A percentile compares a stretch with the other conserved stretches of the same genome.
phyloP scores from a whole-genome alignment of 2,888 invertebrate species.

The Megalurothrips usitatus region DNA sequence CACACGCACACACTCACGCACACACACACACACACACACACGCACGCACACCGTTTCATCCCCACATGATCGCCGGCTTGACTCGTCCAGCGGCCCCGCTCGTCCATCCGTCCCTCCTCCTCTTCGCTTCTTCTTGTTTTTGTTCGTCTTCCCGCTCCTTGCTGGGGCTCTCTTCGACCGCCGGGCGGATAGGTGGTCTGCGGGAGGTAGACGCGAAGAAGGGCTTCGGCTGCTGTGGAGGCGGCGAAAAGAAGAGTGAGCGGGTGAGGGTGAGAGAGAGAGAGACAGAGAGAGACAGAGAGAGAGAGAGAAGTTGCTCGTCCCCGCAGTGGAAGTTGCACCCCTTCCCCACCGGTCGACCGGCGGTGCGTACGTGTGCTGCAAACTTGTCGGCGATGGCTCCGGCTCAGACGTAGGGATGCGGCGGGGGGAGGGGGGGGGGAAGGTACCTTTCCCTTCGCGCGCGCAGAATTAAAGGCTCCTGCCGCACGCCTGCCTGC shows the following conservation, averaged over 20 bases:
- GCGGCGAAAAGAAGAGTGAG: background rate
- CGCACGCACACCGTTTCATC: background rate
- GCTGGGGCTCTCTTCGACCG: too few species aligned
- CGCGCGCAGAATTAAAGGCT: conserved; percentile 22
- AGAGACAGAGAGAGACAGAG: background rate
- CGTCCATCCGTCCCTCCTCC: too few species aligned
- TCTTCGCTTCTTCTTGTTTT: too few species aligned
- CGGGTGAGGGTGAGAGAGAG: background rate
- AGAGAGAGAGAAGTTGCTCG: background rate
- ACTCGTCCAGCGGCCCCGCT: too few species aligned
- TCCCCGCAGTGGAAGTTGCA: too few species aligned
- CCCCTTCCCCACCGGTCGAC: too few species aligned
- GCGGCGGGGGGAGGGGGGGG: background rate
- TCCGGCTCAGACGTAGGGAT: background rate
- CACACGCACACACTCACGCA: too few species aligned
- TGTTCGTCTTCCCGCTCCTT: too few species aligned
- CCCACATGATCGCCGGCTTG: conserved; percentile 1
- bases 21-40: too few species aligned
- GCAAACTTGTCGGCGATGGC: conserved; percentile 15
- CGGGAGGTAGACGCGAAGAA: too few species aligned
- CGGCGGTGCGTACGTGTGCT: conserved; percentile 11
- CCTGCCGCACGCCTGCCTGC: background rate
- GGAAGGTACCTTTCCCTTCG: background rate
- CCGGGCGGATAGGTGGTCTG: too few species aligned
- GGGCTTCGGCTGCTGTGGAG: too few species aligned